Conservation (phyloP, 2,113 vertebrate genomes). For the Semnornis frantzii region DNA sequence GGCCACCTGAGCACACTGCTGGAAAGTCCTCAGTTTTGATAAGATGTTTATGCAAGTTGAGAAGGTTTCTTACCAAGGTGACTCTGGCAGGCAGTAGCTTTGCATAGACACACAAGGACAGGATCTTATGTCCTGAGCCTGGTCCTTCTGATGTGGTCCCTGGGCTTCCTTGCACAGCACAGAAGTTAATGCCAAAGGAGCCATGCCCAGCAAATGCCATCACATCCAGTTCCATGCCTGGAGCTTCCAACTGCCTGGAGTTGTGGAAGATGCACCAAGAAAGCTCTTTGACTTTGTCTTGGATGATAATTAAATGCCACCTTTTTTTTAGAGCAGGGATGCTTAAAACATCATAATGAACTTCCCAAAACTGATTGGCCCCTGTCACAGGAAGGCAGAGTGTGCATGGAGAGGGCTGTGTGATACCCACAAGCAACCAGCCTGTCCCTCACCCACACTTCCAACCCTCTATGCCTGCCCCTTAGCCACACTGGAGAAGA, state of each 20-base stretch:
- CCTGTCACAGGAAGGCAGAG: background rate
- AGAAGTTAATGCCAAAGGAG: fast-evolving
- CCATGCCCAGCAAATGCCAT: background rate
- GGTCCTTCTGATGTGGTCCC: fast-evolving
- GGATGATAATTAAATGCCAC: background rate
- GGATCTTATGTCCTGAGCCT: fast-evolving
- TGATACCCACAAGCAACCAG: background rate
- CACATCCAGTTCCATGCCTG: background rate
- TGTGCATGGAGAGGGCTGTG: background rate
- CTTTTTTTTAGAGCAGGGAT: background rate
- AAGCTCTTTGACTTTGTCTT: background rate
- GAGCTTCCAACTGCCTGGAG: background rate
- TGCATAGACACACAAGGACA: background rate
- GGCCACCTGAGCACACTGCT: too few relatives aligned
- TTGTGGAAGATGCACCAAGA: background rate
- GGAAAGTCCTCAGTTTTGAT: background rate
- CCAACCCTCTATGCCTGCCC: too few relatives aligned
- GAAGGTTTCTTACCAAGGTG: background rate
- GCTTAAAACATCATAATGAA: background rate
- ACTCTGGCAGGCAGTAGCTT: background rate
- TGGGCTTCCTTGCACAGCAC: background rate
- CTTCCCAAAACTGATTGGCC: background rate
- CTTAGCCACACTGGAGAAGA: too few relatives aligned
- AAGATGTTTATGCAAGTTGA: background rate
- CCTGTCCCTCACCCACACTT: too few relatives aligned